Evolutionary conservation across 2,113 vertebrate genomes (phyloP), one percentile per base, ranked within the genome.

Genomic region (Oreocharis arfaki): DNA sequence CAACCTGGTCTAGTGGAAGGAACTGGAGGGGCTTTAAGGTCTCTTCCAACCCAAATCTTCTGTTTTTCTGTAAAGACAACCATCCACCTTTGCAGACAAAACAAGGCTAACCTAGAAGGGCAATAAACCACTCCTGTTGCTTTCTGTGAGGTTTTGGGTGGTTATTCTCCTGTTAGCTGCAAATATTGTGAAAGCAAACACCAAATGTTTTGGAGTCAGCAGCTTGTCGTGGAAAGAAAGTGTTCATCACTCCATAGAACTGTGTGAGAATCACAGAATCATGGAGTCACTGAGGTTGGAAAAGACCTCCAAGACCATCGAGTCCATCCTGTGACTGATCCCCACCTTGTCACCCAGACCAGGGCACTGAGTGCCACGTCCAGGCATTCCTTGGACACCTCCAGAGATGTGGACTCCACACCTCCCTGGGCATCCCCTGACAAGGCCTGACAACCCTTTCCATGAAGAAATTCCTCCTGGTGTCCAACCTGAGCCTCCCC

Each of bases 381-480:
- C 67, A 35, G 37, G 1, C 4, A 0, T 52, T 35, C 56, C 56
- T 44, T 26, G 47, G 33, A 13, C 27, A 44, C 32, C 56, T 52
- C 37, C 37, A 32, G 39, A 4, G 46, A 7, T 35, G 46, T 16
- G 6, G 0, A 26, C 16, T 63, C 26, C 57, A 61, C 2, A 26
- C 37, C 33, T 44, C 39, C 27, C 47, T 63, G 47, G 57, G 33
- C 68, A 73, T 5, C 28, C 13, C 52, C 23, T 70, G 0, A 18
- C 55, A 70, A 22, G 0, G 3, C 26, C 16, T 52, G 10, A 52
- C 1, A 1, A 6, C 10, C 6, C 26, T 37, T 71, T 71, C 56
- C 16, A 30, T 0, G 37, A 0, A 2, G 5, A 10, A 71, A 71
- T 59, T 49, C 9, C 32, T 27, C 0, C 28, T 8, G 3, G 0